Base-by-base conservation (phyloP, 2,797 vertebrate genomes). In the Melanotaenia nigrans region DNA sequence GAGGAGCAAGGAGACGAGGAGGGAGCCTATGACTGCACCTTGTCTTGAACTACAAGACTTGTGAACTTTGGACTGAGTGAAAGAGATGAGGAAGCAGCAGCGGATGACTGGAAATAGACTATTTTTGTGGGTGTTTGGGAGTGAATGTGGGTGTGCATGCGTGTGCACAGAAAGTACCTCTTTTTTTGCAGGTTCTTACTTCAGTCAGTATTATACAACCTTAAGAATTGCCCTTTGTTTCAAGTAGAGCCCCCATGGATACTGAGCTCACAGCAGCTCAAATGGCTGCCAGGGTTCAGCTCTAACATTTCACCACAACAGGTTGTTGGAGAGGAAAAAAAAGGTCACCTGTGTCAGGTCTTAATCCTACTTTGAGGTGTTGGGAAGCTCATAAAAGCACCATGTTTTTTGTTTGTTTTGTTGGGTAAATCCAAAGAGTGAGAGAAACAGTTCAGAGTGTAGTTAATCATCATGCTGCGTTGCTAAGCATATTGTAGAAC, bases 21-120 rank as follows among this genome's bases (percentile, higher is more conserved):
- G 76, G 96, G 96, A 24, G 86, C 93, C 68, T 99, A 98, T 0
- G 97, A 99, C 92, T 99, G 98, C 88, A 92, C 92, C 57, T 90
- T 99, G 85, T 99, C 97, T 75, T 99, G 95, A 97, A 84, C 32
- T 14, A 38, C 47, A 7, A 54, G 25, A n/a, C 65, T 81, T 71
- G 62, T 81, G 80, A 86, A 61, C 73, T 13, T 36, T 30, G 59
- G 54, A 42, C 8, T 33, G 59, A 59, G 40, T 30, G 54, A 32
- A 18, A 56, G 54, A n/a, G 55, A 59, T 49, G 40, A 55, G 61
- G 77, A 64, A 24, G 51, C 33, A 32, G 63, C 69, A 60, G 69
- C 14, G 51, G 55, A 78, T 81, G 78, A 81, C 80, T 72, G 75
- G 81, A 85, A 82, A 72, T 56, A 14, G 55, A 81, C 63, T 71